A percentile compares a stretch with the other conserved stretches of the same genome.
phyloP scores from a whole-genome alignment of 2,113 vertebrate species.

The Tor tambroides region DNA sequence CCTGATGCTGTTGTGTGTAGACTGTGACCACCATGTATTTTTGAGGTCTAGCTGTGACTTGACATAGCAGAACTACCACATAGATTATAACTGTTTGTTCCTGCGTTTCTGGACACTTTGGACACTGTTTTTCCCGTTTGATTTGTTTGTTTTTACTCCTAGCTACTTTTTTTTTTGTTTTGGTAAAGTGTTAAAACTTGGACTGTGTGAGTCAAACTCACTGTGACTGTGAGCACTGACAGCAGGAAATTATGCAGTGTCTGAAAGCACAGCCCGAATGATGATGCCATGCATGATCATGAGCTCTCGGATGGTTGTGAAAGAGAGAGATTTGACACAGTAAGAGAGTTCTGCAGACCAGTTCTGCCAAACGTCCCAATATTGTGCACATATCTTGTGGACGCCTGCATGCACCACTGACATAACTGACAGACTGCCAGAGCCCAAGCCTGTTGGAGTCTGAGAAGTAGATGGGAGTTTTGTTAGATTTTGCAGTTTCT shows the following conservation, averaged over 20 bases:
- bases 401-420: slow-evolving; percentile 26
- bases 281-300: slow-evolving; percentile 32
- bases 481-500: not conserved
- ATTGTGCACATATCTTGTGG: slow-evolving; percentile 17
- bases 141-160: not conserved
- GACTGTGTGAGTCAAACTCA: not conserved
- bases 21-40: not conserved
- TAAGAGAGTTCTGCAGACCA: not conserved
- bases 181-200: not conserved
- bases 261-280: not conserved
- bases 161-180: not conserved
- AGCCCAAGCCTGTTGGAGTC: slow-evolving; percentile 5
- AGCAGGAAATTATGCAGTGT: slow-evolving; percentile 16
- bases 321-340: not conserved
- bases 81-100: not conserved
- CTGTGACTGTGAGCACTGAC: slow-evolving; percentile 7
- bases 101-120: not conserved
- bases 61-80: not conserved
- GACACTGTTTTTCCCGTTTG: not conserved
- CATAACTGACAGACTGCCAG: slow-evolving; percentile 14
- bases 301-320: not conserved
- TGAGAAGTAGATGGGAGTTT: slow-evolving; percentile 15
- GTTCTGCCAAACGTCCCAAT: slow-evolving; percentile 3
- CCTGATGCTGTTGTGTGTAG: not conserved
- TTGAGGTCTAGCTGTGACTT: not conserved